Base-by-base conservation (phyloP, 2,888 invertebrate species). In the Cataglyphis rosenhaueri region DNA sequence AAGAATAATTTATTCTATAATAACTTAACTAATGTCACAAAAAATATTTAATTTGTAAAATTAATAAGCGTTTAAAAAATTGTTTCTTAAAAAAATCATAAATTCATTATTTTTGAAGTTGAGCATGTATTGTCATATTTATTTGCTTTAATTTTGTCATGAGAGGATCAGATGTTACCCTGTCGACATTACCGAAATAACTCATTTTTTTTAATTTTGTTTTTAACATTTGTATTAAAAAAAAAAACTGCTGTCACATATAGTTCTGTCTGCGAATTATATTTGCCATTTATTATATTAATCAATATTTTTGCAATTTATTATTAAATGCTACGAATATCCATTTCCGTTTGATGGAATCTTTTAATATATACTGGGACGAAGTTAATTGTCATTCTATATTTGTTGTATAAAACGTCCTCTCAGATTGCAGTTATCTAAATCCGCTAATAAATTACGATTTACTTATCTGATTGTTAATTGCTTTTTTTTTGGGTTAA, bases 341-440 rank as follows among this genome's bases (percentile, higher is more conserved):
- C 12, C 35, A 66, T 57, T 15, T 41, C 10, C n/a, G n/a, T 66
- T n/a, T 9, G 29, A 29, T 65, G 64, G 29, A 57, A 76, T 38
- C 8, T 66, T 76, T 66, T 66, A 52, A 35, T 52, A 38, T 18
- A 18, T 15, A 15, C 9, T 29, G 9, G 66, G 15, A 10, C 15
- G 1, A 65, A 76, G 25, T 66, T 76, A 38, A 75, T 75, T 66
- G 15, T 38, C 21, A 8, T 55, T 21, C 35, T 12, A 3, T 18
- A 65, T 25, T 21, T 6, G 25, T 8, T 29, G 1, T 8, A 21
- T 15, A 12, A 57, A 21, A 65, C 2, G 1, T 41, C 1, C 8
- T 29, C 18, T 59, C 44, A n/a, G 59, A 55, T 66, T 38, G 52
- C 29, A 29, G 76, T 15, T 76, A 78, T 78, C 78, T 70, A 71